Conservation (phyloP, 1,140 invertebrate genomes). For the Lycorma delicatula region DNA sequence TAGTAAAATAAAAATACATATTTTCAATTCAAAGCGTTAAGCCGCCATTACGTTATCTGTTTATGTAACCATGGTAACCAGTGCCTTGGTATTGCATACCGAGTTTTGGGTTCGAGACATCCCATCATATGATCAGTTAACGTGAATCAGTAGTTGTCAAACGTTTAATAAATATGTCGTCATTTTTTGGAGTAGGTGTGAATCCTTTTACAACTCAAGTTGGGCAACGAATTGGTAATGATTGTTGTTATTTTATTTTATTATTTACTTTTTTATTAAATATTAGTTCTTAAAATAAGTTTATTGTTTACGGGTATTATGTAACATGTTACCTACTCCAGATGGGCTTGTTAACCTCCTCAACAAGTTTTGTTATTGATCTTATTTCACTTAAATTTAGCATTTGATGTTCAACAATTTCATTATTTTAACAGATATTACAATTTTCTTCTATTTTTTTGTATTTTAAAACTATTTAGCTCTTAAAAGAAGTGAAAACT, state of each 20-base stretch:
- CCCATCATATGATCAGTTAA: conserved; percentile 4
- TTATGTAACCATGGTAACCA: conserved; percentile 2
- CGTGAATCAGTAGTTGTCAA: conserved; percentile 2
- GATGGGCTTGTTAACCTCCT: conserved; percentile 2
- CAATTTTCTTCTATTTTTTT: too few relatives aligned
- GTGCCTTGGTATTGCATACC: not conserved
- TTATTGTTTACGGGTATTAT: too few relatives aligned
- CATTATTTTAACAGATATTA: too few relatives aligned
- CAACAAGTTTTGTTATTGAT: not conserved
- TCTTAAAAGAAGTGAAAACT: too few relatives aligned
- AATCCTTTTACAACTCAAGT: conserved; percentile 3
- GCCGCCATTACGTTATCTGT: too few relatives aligned
- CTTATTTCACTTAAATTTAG: conserved; percentile 1
- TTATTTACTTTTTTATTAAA: too few relatives aligned
- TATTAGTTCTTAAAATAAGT: too few relatives aligned
- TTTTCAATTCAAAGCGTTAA: too few relatives aligned
- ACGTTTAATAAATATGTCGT: conserved; percentile 2
- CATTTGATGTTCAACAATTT: too few relatives aligned
- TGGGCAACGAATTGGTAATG: not conserved
- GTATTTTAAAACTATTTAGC: too few relatives aligned
- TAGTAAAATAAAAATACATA: too few relatives aligned
- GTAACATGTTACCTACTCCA: not conserved
- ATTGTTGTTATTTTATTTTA: too few relatives aligned
- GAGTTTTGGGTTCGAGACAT: not conserved
- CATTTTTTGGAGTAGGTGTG: not conserved